A percentile compares a stretch with the other conserved stretches of the same genome.
These are phyloP conservation scores for Gobio occitaniae DNA, from an alignment of 2,797 vertebrate genomes.

Conservation along the genomic window DNA sequence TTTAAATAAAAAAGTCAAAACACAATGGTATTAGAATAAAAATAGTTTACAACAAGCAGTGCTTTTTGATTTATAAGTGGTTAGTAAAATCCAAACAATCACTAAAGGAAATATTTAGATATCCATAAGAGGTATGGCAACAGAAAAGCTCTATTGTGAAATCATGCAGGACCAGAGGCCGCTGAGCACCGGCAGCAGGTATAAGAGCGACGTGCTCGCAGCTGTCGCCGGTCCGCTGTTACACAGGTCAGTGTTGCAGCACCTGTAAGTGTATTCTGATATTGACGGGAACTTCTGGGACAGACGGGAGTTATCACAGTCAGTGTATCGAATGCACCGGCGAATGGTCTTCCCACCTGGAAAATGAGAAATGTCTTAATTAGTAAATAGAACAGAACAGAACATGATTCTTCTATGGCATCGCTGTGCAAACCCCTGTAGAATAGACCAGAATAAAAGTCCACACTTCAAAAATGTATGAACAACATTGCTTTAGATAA, in stretches of 20 bases:
- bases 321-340: conserved; percentile 81
- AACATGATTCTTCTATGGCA: not conserved
- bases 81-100: conserved; percentile 8
- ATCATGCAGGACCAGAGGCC: conserved; percentile 62
- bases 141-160: not conserved
- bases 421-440: not conserved
- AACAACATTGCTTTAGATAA: too few relatives aligned
- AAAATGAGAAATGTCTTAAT: not conserved
- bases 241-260: conserved; percentile 81
- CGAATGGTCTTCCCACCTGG: conserved; percentile 80
- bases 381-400: not conserved
- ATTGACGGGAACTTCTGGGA: conserved; percentile 77
- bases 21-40: not conserved
- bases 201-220: conserved; percentile 37
- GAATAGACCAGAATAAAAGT: not conserved
- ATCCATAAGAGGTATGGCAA: not conserved
- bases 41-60: conserved; percentile 11
- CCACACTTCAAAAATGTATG: not conserved
- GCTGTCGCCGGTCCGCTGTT: conserved; percentile 65
- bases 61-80: not conserved
- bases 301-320: conserved; percentile 80
- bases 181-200: conserved; percentile 61
- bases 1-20: not conserved
- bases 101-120: conserved; percentile 29
- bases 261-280: conserved; percentile 75